Evolutionary conservation across 37 sponge, comb jelly and placozoan genomes (phyloP).

Genomic region (Trichoplax adhaerens): DNA sequence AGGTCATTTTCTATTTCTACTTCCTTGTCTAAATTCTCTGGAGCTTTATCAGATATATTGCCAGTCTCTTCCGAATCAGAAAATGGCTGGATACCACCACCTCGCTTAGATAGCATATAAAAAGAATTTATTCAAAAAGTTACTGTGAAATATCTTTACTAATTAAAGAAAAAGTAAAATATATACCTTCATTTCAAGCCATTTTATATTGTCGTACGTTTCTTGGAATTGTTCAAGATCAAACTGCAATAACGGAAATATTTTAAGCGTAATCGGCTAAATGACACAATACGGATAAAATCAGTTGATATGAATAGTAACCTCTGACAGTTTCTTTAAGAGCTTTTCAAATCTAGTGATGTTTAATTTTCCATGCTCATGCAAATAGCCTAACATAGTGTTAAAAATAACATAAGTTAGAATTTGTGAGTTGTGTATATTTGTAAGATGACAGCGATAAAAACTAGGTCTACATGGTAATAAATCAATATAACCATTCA

Average conservation of each 20-base stretch:
- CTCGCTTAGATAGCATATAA: too few relatives aligned
- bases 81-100: too few relatives aligned
- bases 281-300: neutral
- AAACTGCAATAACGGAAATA: constrained; percentile 30
- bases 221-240: constrained; percentile 56
- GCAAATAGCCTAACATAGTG: constrained; percentile 56
- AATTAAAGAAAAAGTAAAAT: too few relatives aligned
- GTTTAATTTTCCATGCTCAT: constrained; percentile 64
- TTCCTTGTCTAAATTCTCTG: too few relatives aligned
- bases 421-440: neutral
- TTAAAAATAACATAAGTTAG: constrained; percentile 4
- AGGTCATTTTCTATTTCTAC: too few relatives aligned
- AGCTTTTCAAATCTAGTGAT: constrained; percentile 62
- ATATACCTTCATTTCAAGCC: constrained; percentile 11
- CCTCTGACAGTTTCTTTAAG: constrained; percentile 53
- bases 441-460: constrained; percentile 3
- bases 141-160: too few relatives aligned
- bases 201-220: constrained; percentile 23
- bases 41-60: too few relatives aligned
- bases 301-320: neutral
- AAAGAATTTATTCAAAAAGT: too few relatives aligned
- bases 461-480: neutral
- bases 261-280: neutral
- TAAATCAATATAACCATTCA: neutral
- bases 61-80: too few relatives aligned